Base-by-base conservation (phyloP, 2,888 invertebrate genomes). In the Clostera curtula region DNA sequence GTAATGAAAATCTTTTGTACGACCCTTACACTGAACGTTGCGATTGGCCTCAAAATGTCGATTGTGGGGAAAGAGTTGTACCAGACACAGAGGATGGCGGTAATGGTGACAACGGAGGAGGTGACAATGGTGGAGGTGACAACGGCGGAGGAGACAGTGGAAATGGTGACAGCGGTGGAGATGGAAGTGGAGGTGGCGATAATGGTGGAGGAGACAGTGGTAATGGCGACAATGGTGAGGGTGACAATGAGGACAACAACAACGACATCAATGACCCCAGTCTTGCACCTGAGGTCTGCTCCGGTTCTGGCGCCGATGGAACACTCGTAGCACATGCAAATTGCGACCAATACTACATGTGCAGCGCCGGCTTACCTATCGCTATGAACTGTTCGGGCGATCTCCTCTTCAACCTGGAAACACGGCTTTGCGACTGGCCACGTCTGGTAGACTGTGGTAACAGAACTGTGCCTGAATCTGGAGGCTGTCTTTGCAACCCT, bases 291-390 rank as follows among this genome's bases (percentile, higher is more conserved):
- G 17, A 28, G 2, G 49, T 63, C 10, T 66, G 65, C 18, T 45
- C 50, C 1, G 37, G 17, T 5, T 25, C 34, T 7, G 43, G 32
- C 2, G 53, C 61, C 5, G 40, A 60, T 14, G 58, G 59, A 9
- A 40, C 48, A n/a, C 28, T 59, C 9, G 41, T 68, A 8, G 61
- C 65, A 10, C 65, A 68, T 20, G 51, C 59, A 27, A 41, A 49
- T 24, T 68, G 68, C 28, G 47, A 52, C 25, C 49, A 62, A 29
- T 68, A 54, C 42, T 66, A 64, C 31, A 36, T 47, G 8, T 67
- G 68, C 21, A 29, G 34, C n/a, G 40, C 40, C 4, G 61, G 60
- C 4, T 17, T 25, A 1, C 59, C 62, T 1, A 38, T 63, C 2
- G 27, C 38, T 2, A 27, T 47, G 3, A 40, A 36, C 7, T 69